phyloP scores from a whole-genome alignment of 2,888 invertebrate genomes.

The Plutella xylostella region DNA sequence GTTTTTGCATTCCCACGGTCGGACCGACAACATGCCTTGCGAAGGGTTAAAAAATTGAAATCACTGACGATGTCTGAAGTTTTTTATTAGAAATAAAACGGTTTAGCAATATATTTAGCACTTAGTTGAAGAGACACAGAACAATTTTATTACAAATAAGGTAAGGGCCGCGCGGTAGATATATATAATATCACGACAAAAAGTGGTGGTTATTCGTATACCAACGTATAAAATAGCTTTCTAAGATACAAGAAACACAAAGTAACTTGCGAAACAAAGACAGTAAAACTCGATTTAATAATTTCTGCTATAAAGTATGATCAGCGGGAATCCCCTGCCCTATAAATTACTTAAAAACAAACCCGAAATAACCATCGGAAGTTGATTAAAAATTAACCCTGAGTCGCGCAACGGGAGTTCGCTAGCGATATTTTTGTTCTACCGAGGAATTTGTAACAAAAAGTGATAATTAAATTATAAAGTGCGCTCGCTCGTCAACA shows the following conservation, averaged over 20 bases:
- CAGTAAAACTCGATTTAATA: too few relatives aligned
- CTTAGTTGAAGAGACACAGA: too few relatives aligned
- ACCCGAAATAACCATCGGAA: background rate
- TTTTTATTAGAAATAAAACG: too few relatives aligned
- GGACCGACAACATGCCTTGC: background rate
- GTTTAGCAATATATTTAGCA: too few relatives aligned
- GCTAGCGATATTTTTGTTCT: slow-evolving; percentile 9
- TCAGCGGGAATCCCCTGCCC: background rate
- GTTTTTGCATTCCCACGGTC: slow-evolving; percentile 60
- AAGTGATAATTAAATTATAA: slow-evolving; percentile 45
- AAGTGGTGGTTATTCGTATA: too few relatives aligned
- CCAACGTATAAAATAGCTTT: too few relatives aligned
- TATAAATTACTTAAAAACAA: background rate
- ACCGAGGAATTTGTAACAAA: slow-evolving; percentile 25
- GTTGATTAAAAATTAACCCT: background rate
- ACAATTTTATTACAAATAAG: too few relatives aligned
- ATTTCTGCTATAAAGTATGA: background rate
- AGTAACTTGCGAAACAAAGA: too few relatives aligned
- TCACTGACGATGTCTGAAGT: background rate
- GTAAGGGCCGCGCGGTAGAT: too few relatives aligned
- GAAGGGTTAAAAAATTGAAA: slow-evolving; percentile 9
- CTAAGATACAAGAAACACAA: too few relatives aligned
- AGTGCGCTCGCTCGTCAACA: slow-evolving; percentile 34
- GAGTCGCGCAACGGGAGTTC: background rate
- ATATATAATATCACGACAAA: too few relatives aligned